Conservation (phyloP, 1,140 invertebrate species). For the Drosophila leontia region DNA sequence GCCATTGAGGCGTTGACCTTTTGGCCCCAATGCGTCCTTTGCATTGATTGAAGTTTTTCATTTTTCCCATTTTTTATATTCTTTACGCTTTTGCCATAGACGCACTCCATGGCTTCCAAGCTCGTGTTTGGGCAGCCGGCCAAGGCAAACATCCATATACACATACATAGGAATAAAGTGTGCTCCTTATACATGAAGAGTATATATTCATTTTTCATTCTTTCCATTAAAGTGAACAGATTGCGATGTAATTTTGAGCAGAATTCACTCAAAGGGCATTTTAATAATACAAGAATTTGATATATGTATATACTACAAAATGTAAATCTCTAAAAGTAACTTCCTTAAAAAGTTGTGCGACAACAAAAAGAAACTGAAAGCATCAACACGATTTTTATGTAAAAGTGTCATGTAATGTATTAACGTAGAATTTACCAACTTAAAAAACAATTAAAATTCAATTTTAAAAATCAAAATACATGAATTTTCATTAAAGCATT, state of each 20-base stretch:
- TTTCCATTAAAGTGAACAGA: constrained; percentile 8
- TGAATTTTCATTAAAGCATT: constrained; percentile 10
- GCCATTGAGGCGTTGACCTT: constrained; percentile 52
- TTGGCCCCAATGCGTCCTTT: constrained; percentile 56
- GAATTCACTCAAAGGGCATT: not conserved
- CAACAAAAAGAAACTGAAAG: not conserved
- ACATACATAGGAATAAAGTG: not conserved
- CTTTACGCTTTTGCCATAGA: constrained; percentile 21
- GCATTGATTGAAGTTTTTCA: constrained; percentile 46
- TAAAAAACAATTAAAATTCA: not conserved
- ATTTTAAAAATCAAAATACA: not conserved
- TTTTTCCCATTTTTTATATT: constrained; percentile 8
- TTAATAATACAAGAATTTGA: not conserved
- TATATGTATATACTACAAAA: too few species aligned
- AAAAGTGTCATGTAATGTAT: too few species aligned
- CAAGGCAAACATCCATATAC: constrained; percentile 37
- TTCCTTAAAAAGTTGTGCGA: not conserved
- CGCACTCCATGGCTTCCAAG: constrained; percentile 23
- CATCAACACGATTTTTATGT: not conserved
- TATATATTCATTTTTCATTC: constrained; percentile 32
- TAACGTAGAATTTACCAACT: not conserved
- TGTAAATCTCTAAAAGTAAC: not conserved
- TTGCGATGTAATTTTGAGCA: constrained; percentile 5
- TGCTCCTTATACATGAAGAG: not conserved
- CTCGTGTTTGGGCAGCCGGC: constrained; percentile 49